Percentiles rank a stretch among this genome's conserved stretches.
Evolutionary conservation across 2,113 vertebrate genomes (phyloP).

Genomic region (Pongo pygmaeus): DNA sequence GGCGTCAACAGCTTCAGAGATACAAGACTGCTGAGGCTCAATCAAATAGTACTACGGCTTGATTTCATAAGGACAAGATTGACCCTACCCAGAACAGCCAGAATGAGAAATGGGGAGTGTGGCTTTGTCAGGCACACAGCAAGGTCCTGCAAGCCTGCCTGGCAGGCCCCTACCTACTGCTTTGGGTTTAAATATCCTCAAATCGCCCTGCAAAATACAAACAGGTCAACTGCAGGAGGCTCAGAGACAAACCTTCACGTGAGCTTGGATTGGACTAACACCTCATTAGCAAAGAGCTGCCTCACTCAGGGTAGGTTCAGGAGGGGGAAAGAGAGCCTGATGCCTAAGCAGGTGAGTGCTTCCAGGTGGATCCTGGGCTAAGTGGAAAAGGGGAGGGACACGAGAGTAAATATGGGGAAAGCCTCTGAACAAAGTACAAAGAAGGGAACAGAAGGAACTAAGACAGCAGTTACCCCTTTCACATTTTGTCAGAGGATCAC

Average conservation of each 20-base stretch:
- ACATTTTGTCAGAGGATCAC: neutral
- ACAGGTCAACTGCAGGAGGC: neutral
- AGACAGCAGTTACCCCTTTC: neutral
- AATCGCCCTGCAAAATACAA: neutral
- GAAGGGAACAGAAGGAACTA: neutral
- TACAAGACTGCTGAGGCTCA: neutral
- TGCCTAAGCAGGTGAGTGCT: rapidly evolving
- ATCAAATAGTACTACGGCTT: neutral
- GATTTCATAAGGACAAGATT: neutral
- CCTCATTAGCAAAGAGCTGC: neutral
- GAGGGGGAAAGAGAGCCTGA: neutral
- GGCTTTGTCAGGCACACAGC: neutral
- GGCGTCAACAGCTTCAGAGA: neutral
- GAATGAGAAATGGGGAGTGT: neutral
- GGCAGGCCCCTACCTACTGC: neutral
- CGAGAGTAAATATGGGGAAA: rapidly evolving
- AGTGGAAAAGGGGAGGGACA: neutral
- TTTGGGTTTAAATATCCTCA: neutral
- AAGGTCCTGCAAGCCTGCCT: neutral
- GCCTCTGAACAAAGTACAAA: neutral
- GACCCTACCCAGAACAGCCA: neutral
- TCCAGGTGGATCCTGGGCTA: neutral
- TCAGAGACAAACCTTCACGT: neutral
- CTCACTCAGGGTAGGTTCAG: neutral
- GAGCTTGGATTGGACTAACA: neutral